Percentiles rank a stretch among this genome's conserved stretches.
Conservation (phyloP, 2,797 vertebrate species). For the Luscinia megarhynchos region DNA sequence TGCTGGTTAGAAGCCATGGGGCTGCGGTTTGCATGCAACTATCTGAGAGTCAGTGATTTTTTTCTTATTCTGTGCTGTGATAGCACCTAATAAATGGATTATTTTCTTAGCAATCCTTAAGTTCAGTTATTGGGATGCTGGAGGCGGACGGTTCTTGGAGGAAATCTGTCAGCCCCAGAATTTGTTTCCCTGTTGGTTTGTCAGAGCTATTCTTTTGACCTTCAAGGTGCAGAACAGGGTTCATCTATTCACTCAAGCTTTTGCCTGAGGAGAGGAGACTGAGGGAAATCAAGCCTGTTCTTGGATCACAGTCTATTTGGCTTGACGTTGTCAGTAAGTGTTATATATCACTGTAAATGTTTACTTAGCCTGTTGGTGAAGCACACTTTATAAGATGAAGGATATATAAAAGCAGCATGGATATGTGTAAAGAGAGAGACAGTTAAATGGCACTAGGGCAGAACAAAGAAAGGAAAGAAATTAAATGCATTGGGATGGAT, state of each 20-base stretch:
- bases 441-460: conserved; percentile 22
- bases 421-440: conserved; percentile 19
- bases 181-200: conserved; percentile 62
- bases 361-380: conserved; percentile 57
- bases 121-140: conserved; percentile 35
- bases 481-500: background rate
- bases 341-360: conserved; percentile 68
- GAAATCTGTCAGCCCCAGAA: conserved; percentile 59
- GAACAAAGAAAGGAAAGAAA: conserved; percentile 43
- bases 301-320: conserved; percentile 68
- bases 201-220: conserved; percentile 71
- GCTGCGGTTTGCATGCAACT: background rate
- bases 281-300: conserved; percentile 66
- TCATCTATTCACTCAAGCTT: conserved; percentile 57
- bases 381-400: conserved; percentile 34
- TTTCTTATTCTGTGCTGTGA: background rate
- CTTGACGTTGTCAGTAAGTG: conserved; percentile 74
- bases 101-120: background rate
- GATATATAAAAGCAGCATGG: conserved; percentile 13
- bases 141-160: background rate
- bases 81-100: background rate
- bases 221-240: conserved; percentile 71
- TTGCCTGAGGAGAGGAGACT: conserved; percentile 68
- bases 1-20: background rate
- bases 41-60: background rate